A percentile compares a stretch with the other conserved stretches of the same genome.
These are phyloP conservation scores for Leptinotarsa peninsularis DNA, from an alignment of 2,888 invertebrate species.

Conservation along the genomic window DNA sequence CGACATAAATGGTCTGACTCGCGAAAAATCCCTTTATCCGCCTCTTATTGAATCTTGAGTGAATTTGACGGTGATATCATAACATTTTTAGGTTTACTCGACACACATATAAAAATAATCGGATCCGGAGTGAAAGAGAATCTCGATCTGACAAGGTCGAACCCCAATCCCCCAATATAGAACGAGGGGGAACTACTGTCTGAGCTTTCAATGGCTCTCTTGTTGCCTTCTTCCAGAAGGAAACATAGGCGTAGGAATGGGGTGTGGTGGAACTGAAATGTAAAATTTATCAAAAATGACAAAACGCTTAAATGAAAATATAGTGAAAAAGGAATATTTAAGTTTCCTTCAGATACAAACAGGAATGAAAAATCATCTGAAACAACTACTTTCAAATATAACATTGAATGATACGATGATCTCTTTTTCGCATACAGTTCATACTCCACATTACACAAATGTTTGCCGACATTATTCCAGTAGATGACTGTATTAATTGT, in stretches of 20 bases:
- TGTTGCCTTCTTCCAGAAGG: conserved; percentile 36
- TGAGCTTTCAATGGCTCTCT: conserved; percentile 38
- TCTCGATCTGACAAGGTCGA: conserved; percentile 40
- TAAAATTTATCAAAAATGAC: not conserved
- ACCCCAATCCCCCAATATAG: conserved; percentile 40
- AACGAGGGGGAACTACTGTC: conserved; percentile 40
- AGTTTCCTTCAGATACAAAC: no score
- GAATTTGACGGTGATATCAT: conserved; percentile 40
- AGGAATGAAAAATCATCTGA: no score
- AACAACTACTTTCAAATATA: no score
- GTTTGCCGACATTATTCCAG: no score
- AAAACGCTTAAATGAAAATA: not conserved
- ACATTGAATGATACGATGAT: no score
- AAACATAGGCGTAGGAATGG: conserved; percentile 24
- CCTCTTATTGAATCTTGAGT: conserved; percentile 35
- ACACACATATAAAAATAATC: conserved; percentile 42
- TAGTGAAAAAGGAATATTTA: no score
- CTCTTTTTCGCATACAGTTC: no score
- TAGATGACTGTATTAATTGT: no score
- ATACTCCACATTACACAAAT: no score
- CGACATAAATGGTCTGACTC: not conserved
- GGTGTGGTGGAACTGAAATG: not conserved
- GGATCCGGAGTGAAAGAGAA: conserved; percentile 36
- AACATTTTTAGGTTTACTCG: conserved; percentile 40
- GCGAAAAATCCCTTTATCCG: conserved; percentile 29